These are phyloP conservation scores for Grammomys dolichurus DNA, from an alignment of 2,113 vertebrate species.

Conservation along the genomic window DNA sequence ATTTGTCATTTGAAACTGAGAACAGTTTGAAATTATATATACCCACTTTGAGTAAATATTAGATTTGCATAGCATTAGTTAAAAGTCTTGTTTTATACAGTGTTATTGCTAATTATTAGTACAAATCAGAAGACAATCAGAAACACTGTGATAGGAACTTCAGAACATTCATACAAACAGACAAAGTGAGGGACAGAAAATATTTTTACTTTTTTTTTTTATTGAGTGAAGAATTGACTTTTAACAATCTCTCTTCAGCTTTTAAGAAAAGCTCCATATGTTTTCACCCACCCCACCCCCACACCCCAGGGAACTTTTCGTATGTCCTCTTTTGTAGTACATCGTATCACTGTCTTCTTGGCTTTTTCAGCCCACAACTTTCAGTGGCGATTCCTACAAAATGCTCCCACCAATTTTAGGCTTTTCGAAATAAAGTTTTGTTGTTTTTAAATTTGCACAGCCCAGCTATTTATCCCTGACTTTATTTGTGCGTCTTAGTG, in stretches of 20 bases:
- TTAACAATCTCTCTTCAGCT: conserved; percentile 24
- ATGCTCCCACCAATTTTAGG: not conserved
- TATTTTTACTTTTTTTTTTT: conserved; percentile 32
- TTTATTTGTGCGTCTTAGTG: conserved; percentile 43
- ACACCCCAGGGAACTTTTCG: not conserved
- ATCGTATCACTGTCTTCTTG: not conserved
- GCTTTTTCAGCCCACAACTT: not conserved
- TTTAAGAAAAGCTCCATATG: conserved; percentile 27
- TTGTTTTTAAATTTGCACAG: conserved; percentile 44
- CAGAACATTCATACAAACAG: conserved; percentile 11
- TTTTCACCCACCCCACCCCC: not conserved
- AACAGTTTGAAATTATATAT: conserved; percentile 51
- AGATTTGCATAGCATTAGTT: conserved; percentile 3
- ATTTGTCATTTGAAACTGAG: conserved; percentile 45
- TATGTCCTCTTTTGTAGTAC: not conserved
- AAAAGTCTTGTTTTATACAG: conserved; percentile 51
- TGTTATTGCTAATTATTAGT: conserved; percentile 49
- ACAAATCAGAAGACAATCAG: conserved; percentile 39
- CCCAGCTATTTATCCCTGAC: conserved; percentile 3
- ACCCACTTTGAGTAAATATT: conserved; percentile 38
- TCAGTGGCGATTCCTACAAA: conserved; percentile 50
- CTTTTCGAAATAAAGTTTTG: conserved; percentile 52
- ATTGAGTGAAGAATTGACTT: conserved; percentile 56
- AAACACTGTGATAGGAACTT: conserved; percentile 55
- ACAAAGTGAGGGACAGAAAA: conserved; percentile 28